A percentile compares a stretch with the other conserved stretches of the same genome.
These are phyloP conservation scores for Dolichomitus sp. DNA, from an alignment of 2,888 invertebrate species.

Conservation along the genomic window DNA sequence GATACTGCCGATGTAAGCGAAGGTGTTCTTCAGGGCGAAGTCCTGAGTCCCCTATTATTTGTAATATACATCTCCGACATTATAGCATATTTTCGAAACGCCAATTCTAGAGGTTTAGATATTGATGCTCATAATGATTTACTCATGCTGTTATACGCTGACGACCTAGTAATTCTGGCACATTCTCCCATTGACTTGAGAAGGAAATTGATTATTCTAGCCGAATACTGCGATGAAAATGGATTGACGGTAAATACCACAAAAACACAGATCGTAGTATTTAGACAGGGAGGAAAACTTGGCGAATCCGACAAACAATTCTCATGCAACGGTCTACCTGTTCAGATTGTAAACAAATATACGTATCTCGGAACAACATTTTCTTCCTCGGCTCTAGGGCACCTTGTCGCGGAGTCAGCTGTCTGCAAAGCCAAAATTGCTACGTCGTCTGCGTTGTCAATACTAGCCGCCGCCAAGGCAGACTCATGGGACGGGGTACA, in stretches of 20 bases:
- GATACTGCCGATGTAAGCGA: no score
- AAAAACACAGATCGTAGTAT: background rate
- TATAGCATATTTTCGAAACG: background rate
- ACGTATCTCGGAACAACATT: background rate
- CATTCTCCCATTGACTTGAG: background rate
- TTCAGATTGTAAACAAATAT: background rate
- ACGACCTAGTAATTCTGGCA: background rate
- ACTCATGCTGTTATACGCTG: slow-evolving; percentile 6
- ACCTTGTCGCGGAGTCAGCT: background rate
- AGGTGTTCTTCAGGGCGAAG: no score
- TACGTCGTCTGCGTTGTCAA: background rate
- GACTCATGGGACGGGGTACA: background rate
- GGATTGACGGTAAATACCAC: no score
- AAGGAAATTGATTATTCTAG: background rate
- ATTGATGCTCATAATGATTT: background rate
- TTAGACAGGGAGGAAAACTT: background rate
- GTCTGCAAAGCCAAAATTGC: background rate
- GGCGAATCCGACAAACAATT: background rate
- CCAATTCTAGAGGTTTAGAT: background rate
- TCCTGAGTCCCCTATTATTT: background rate
- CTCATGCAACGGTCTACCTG: background rate
- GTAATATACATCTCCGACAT: background rate
- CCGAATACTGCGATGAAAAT: no score
- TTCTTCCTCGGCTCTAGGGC: background rate
- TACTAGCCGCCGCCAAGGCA: background rate